These are phyloP conservation scores for Typhlomys cinereus DNA, from an alignment of 2,113 vertebrate genomes.

Conservation along the genomic window DNA sequence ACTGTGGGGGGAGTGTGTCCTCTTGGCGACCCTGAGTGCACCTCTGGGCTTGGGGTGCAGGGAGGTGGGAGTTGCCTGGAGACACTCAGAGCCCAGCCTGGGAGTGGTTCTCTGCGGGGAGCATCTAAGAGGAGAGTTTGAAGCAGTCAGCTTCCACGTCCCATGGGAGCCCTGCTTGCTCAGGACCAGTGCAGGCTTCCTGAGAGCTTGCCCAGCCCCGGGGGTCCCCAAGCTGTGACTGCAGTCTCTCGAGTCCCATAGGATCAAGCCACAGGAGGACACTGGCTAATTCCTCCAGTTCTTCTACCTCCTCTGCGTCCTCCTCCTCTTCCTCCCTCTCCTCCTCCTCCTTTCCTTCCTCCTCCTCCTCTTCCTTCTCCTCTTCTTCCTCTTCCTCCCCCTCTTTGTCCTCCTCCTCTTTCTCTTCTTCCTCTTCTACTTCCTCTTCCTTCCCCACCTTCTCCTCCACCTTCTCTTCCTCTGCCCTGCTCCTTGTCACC, in stretches of 20 bases:
- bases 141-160: neutral
- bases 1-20: neutral
- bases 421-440: neutral
- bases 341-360: no score
- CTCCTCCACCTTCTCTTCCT: no score
- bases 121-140: rapidly evolving
- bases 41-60: rapidly evolving
- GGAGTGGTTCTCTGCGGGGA: neutral
- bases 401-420: neutral
- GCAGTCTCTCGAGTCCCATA: neutral
- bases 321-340: neutral
- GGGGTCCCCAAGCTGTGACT: neutral
- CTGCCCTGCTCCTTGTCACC: neutral
- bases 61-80: rapidly evolving
- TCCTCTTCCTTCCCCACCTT: no score
- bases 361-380: neutral
- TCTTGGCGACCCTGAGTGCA: neutral
- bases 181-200: neutral
- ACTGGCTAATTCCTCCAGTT: no score
- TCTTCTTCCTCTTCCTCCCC: no score
- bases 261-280: neutral
- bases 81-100: neutral
- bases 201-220: rapidly evolving
- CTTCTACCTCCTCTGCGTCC: neutral
- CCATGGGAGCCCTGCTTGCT: neutral